Base-by-base conservation (phyloP, 2,888 invertebrate genomes). In the Bembecia ichneumoniformis region DNA sequence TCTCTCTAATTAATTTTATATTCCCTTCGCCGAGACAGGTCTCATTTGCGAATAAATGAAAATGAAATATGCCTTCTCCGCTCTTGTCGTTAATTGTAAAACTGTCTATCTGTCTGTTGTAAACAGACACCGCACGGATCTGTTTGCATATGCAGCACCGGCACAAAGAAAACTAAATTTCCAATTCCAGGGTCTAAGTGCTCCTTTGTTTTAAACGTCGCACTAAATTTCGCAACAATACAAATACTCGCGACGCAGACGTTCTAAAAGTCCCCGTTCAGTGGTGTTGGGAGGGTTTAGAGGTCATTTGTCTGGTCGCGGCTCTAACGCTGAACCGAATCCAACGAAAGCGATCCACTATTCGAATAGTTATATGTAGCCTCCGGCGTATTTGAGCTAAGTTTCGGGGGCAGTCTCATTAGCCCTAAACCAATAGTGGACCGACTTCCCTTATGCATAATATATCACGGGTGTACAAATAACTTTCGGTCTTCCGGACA, bases 281-380 rank as follows among this genome's bases (percentile, higher is more conserved):
- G 13, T 40, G n/a, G n/a, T n/a, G 35, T 35, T 35, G 14, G 40
- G 40, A n/a, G n/a, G 40, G 3, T 40, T 40, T 40, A 40, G 14
- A 40, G 13, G 40, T 40, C 40, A 40, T 40, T 40, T 40, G 40
- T 40, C 13, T 40, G 40, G n/a, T n/a, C 40, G 13, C 40, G 40
- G 40, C 40, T 14, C 4, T 13, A n/a, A 40, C 40, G 40, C 13
- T n/a, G 3, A 11, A 14, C 5, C 28, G 28, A n/a, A 14, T 40
- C 13, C 40, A 40, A 40, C 13, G 13, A 40, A 15, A 44, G 44
- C 16, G 44, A 44, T 44, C 15, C 44, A 17, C 44, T 62, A 53
- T 58, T 62, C 62, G 53, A 55, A 63, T 67, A 64, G 64, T 71
- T 71, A 66, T 70, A 67, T 75, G 68, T 67, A 47, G 58, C 57